Conservation (phyloP, 2,113 vertebrate genomes). For the Trochalopteron elliotii region DNA sequence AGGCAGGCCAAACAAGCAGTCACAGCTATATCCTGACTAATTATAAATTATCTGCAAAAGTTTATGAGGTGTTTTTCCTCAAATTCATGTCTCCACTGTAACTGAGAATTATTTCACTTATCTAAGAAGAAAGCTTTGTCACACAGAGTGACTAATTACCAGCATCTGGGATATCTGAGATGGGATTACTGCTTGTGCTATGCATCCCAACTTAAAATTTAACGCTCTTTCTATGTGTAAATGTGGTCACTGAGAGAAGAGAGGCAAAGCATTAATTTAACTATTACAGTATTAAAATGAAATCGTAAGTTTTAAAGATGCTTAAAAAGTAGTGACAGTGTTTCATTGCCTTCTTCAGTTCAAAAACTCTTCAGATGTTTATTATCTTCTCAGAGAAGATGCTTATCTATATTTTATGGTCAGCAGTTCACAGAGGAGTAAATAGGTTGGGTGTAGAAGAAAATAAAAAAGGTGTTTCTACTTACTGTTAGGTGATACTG, state of each 20-base stretch:
- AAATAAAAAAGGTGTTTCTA: slow-evolving; percentile 84
- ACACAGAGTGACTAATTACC: not conserved
- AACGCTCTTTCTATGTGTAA: slow-evolving; percentile 1
- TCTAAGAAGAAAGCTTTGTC: slow-evolving; percentile 25
- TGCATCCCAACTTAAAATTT: slow-evolving; percentile 19
- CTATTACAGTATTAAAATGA: slow-evolving; percentile 36
- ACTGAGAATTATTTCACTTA: not conserved
- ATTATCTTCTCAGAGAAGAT: slow-evolving; percentile 81
- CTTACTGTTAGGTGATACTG: slow-evolving; percentile 98
- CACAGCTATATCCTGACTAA: not conserved
- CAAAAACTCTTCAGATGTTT: slow-evolving; percentile 78
- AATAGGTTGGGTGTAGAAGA: slow-evolving; percentile 80
- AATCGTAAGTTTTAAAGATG: slow-evolving; percentile 48
- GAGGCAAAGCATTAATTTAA: slow-evolving; percentile 22
- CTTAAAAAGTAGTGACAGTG: slow-evolving; percentile 53
- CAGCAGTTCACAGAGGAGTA: slow-evolving; percentile 83
- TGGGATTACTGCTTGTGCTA: slow-evolving; percentile 26
- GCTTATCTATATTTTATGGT: slow-evolving; percentile 85
- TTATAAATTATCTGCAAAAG: not conserved
- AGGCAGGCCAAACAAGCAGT: slow-evolving; percentile 11
- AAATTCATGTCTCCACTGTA: not conserved
- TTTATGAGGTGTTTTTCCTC: slow-evolving; percentile 18
- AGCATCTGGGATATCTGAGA: slow-evolving; percentile 18
- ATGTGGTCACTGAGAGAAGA: slow-evolving; percentile 15
- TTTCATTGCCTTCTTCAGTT: slow-evolving; percentile 57